Percentiles rank a stretch among this genome's conserved stretches.
phyloP scores from a whole-genome alignment of 2,888 invertebrate species.

The Protonemura montana region DNA sequence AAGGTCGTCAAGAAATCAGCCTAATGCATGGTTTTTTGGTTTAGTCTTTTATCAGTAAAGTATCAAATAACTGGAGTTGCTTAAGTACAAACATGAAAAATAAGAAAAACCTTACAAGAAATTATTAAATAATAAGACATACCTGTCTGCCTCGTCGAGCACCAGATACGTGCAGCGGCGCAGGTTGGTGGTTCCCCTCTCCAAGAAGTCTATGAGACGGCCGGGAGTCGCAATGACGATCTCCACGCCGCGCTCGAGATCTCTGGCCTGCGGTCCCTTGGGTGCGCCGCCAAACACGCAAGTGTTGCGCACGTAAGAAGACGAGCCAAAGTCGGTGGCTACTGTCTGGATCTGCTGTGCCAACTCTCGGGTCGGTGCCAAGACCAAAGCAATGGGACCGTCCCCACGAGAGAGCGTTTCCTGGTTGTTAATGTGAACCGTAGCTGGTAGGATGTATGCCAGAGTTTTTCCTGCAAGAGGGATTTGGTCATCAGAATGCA shows the following conservation, averaged over 20 bases:
- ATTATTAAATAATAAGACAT: background rate
- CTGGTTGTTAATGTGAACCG: slow-evolving; percentile 94
- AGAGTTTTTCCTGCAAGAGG: slow-evolving; percentile 81
- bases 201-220: slow-evolving; percentile 62
- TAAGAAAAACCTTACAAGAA: too few species aligned
- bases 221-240: slow-evolving; percentile 65
- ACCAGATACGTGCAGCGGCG: slow-evolving; percentile 61
- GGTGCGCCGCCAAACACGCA: slow-evolving; percentile 93
- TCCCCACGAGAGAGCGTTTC: slow-evolving; percentile 85
- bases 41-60: too few species aligned
- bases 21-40: too few species aligned
- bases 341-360: slow-evolving; percentile 92
- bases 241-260: slow-evolving; percentile 58
- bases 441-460: slow-evolving; percentile 90
- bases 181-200: slow-evolving; percentile 55
- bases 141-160: slow-evolving; percentile 62
- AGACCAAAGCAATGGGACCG: slow-evolving; percentile 89
- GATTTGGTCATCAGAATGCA: too few species aligned
- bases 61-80: too few species aligned
- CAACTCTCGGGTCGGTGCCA: slow-evolving; percentile 88
- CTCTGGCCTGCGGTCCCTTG: slow-evolving; percentile 74
- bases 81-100: too few species aligned
- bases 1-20: too few species aligned
- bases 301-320: slow-evolving; percentile 79
- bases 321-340: slow-evolving; percentile 79